These are phyloP conservation scores for Cremastobaeus sp. DNA, from an alignment of 2,888 invertebrate genomes.

Conservation along the genomic window DNA sequence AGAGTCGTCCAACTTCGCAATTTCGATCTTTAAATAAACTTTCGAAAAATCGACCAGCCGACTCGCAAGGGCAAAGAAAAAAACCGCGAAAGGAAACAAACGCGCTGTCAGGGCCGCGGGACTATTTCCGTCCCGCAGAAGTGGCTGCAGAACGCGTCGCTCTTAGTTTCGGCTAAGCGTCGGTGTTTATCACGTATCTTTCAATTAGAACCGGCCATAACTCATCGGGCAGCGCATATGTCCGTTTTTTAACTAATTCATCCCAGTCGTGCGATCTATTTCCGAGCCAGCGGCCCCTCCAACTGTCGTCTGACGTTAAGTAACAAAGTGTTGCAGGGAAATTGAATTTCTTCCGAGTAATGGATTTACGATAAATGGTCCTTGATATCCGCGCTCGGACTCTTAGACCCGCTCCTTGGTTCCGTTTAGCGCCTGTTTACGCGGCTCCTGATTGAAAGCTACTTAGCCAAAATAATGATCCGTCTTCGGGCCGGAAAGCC, in stretches of 20 bases:
- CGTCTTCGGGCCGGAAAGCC: too few species aligned
- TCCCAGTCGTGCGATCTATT: conserved; percentile 15
- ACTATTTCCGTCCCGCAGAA: too few species aligned
- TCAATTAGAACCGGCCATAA: conserved; percentile 22
- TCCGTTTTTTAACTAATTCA: conserved; percentile 23
- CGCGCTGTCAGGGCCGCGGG: too few species aligned
- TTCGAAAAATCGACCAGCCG: too few species aligned
- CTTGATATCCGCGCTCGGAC: conserved; percentile 10
- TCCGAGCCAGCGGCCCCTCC: conserved; percentile 2
- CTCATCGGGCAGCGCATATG: background rate
- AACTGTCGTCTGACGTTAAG: conserved; percentile 21
- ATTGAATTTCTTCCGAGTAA: conserved; percentile 36
- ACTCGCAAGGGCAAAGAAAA: too few species aligned
- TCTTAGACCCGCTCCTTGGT: too few species aligned
- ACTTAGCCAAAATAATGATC: conserved; percentile 13
- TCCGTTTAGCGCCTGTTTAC: conserved; percentile 17
- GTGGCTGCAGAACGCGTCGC: too few species aligned
- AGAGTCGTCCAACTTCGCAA: too few species aligned
- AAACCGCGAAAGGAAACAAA: too few species aligned
- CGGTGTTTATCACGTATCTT: conserved; percentile 30
- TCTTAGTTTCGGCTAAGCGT: background rate
- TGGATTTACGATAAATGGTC: conserved; percentile 41
- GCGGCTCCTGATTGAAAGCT: conserved; percentile 6
- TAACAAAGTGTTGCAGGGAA: conserved; percentile 32
- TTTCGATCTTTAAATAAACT: too few species aligned